Evolutionary conservation across 2,113 vertebrate species (phyloP).

Genomic region (Alligator sinensis): DNA sequence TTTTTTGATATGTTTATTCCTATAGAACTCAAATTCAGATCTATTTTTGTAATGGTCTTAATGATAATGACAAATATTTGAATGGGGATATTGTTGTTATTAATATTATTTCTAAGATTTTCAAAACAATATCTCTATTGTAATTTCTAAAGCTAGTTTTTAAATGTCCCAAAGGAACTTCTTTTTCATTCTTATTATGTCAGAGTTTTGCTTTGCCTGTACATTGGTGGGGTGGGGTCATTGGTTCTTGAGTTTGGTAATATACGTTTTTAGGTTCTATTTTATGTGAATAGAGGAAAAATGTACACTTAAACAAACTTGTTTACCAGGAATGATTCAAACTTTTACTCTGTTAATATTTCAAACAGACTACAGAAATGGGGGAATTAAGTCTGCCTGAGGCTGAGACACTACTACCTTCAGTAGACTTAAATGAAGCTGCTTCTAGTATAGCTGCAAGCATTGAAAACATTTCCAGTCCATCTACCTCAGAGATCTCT

Average conservation of each 20-base stretch:
- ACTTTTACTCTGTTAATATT: neutral
- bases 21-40: neutral
- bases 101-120: neutral
- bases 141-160: neutral
- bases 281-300: neutral
- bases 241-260: neutral
- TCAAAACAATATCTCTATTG: neutral
- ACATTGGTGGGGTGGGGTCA: neutral
- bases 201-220: neutral
- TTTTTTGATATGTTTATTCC: neutral
- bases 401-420: conserved; percentile 60
- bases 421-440: conserved; percentile 71
- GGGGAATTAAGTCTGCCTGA: conserved; percentile 65
- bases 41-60: neutral
- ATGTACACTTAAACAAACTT: neutral
- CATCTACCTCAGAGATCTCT: conserved; percentile 92
- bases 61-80: neutral
- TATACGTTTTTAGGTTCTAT: neutral
- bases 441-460: conserved; percentile 63
- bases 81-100: neutral
- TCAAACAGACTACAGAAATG: conserved; percentile 68
- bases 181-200: neutral
- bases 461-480: conserved; percentile 83
- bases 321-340: neutral
- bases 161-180: neutral